These are phyloP conservation scores for Engystomops pustulosus DNA, from an alignment of 2,113 vertebrate genomes.

Conservation along the genomic window DNA sequence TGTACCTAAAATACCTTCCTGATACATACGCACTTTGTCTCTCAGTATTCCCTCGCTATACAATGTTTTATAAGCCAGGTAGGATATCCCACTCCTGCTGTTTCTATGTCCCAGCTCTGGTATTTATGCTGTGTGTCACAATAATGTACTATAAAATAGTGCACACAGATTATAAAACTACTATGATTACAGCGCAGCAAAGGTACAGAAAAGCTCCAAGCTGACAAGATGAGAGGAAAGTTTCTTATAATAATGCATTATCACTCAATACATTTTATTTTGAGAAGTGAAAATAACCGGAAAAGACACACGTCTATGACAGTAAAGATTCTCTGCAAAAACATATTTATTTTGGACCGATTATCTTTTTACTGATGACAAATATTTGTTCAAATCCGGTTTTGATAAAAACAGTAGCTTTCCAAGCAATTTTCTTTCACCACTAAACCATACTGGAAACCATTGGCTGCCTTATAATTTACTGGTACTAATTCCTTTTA, in stretches of 20 bases:
- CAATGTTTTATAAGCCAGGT: not conserved
- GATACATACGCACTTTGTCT: not conserved
- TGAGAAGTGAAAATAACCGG: not conserved
- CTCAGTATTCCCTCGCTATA: not conserved
- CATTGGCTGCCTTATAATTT: too few relatives aligned
- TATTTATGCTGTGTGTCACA: slow-evolving; percentile 31
- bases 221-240: slow-evolving; percentile 26
- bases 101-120: not conserved
- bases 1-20: slow-evolving; percentile 11
- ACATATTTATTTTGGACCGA: not conserved
- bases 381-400: not conserved
- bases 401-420: not conserved
- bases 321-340: not conserved
- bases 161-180: not conserved
- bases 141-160: not conserved
- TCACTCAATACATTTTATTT: not conserved
- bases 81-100: slow-evolving; percentile 28
- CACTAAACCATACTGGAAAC: too few relatives aligned
- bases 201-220: slow-evolving; percentile 11
- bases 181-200: slow-evolving; percentile 8
- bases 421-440: not conserved
- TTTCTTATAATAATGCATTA: slow-evolving; percentile 22
- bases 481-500: too few relatives aligned
- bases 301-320: not conserved
- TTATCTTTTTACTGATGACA: not conserved